A percentile compares a stretch with the other conserved stretches of the same genome.
phyloP scores from a whole-genome alignment of 2,888 invertebrate genomes.

The Sarcophaga caerulescens region DNA sequence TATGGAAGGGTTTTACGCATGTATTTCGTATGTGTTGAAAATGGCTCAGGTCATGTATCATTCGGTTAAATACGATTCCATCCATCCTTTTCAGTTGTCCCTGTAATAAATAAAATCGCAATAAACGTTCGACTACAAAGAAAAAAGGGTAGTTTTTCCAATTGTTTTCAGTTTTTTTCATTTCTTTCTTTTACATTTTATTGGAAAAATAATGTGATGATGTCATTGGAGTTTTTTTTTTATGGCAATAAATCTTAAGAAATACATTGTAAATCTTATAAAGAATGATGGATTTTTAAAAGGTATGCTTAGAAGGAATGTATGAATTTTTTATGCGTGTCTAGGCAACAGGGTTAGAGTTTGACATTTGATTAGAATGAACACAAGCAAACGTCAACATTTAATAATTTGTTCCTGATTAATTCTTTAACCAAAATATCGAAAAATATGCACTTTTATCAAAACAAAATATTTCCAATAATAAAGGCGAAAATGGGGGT shows the following conservation, averaged over 20 bases:
- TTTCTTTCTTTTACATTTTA: conserved; percentile 23
- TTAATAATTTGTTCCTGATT: neutral
- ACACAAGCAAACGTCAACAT: neutral
- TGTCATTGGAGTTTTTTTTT: conserved; percentile 45
- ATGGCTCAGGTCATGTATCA: conserved; percentile 55
- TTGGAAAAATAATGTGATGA: conserved; percentile 54
- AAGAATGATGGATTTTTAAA: conserved; percentile 52
- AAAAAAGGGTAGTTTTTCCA: neutral
- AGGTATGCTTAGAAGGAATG: neutral
- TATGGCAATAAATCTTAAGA: conserved; percentile 53
- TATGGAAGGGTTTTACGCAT: neutral
- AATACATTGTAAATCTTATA: conserved; percentile 52
- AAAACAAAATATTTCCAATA: too few species aligned
- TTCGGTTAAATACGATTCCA: neutral
- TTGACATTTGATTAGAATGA: neutral
- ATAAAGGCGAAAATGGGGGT: too few species aligned
- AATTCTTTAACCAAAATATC: too few species aligned
- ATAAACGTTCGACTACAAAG: conserved; percentile 9
- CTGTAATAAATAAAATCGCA: conserved; percentile 47
- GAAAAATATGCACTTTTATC: too few species aligned
- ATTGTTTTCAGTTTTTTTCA: conserved; percentile 12
- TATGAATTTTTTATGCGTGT: neutral
- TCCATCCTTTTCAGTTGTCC: neutral
- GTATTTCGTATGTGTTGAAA: neutral
- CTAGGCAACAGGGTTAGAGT: neutral